Conservation (phyloP, 2,797 vertebrate species). For the Synaphobranchus kaupii region DNA sequence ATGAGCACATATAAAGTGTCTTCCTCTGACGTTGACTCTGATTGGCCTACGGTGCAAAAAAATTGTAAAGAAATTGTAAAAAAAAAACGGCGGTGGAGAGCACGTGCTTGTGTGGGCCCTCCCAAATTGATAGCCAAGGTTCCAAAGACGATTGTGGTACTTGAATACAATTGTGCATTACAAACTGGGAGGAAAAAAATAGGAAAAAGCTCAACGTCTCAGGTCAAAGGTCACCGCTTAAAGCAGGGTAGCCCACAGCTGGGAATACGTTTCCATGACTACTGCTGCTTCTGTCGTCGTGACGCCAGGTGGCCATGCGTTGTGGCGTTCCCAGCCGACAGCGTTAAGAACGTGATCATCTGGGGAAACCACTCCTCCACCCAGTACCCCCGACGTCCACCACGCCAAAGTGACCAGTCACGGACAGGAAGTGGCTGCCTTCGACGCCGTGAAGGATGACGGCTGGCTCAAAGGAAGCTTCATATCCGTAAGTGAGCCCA, state of each 20-base stretch:
- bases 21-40: too few relatives aligned
- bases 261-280: background rate
- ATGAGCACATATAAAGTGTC: too few relatives aligned
- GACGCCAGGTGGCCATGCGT: conserved; percentile 83
- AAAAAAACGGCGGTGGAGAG: too few relatives aligned
- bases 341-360: conserved; percentile 93
- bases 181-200: too few relatives aligned
- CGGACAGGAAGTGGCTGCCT: conserved; percentile 82
- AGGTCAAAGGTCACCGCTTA: background rate
- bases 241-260: background rate
- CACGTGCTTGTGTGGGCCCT: too few relatives aligned
- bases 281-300: background rate
- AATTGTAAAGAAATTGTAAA: too few relatives aligned
- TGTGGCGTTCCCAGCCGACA: conserved; percentile 80
- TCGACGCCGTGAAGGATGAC: conserved; percentile 88
- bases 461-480: conserved; percentile 93
- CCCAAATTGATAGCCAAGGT: too few relatives aligned
- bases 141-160: too few relatives aligned
- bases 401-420: conserved; percentile 83
- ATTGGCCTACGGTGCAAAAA: too few relatives aligned
- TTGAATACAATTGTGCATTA: too few relatives aligned
- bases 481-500: conserved; percentile 77
- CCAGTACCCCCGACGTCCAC: conserved; percentile 93
- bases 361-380: conserved; percentile 98
- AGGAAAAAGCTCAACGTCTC: too few relatives aligned